These are phyloP conservation scores for Sebastiscus tertius DNA, from an alignment of 2,797 vertebrate species.

Conservation along the genomic window DNA sequence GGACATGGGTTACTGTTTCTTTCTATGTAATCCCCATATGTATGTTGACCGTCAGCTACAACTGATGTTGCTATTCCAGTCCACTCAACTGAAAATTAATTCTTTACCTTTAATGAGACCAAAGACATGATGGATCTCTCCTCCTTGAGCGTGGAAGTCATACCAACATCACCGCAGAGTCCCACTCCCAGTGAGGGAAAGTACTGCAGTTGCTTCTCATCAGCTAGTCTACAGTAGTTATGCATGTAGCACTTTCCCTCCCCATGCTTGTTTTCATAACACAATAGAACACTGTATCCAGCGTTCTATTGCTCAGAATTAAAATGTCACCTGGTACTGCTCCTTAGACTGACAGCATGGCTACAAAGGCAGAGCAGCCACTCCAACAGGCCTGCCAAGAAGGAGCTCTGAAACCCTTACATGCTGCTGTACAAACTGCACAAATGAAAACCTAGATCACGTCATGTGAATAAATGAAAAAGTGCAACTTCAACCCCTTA, in stretches of 20 bases:
- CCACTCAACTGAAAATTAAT: background rate
- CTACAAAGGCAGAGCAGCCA: constrained; percentile 1
- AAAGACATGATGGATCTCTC: background rate
- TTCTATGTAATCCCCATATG: background rate
- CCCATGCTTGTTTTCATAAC: background rate
- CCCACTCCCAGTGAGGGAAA: background rate
- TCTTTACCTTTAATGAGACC: background rate
- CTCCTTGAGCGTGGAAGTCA: background rate
- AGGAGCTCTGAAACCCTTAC: background rate
- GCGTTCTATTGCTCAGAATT: background rate
- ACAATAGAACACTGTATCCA: background rate
- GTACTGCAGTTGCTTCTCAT: background rate
- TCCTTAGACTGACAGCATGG: background rate
- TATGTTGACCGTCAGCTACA: background rate
- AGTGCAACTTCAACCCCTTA: background rate
- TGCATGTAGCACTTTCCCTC: background rate
- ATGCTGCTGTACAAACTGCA: constrained; percentile 3
- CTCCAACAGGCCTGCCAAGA: background rate
- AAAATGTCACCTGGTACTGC: background rate
- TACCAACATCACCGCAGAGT: background rate
- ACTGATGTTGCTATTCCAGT: background rate
- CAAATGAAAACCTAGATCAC: background rate
- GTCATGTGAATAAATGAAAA: constrained; percentile 5
- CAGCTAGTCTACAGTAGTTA: background rate
- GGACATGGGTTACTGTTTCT: background rate